A percentile compares a stretch with the other conserved stretches of the same genome.
Conservation (phyloP, 2,888 invertebrate species). For the Campoplex capitator region DNA sequence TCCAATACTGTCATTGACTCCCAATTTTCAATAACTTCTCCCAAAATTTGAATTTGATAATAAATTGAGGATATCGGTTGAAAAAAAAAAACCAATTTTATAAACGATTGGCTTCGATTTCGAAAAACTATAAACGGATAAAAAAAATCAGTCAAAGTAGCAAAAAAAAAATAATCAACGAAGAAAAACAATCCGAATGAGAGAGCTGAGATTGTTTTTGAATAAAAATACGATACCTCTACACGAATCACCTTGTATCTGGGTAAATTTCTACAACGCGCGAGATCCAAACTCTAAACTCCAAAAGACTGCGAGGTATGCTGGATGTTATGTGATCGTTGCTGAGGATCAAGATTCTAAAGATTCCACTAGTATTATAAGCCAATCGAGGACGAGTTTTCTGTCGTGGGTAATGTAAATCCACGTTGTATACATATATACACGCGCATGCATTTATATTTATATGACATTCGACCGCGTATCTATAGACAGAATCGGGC, state of each 20-base stretch:
- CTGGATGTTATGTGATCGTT: constrained; percentile 51
- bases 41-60: no score
- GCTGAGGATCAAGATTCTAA: constrained; percentile 59
- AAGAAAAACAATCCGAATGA: background rate
- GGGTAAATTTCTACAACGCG: constrained; percentile 32
- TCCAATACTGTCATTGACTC: no score
- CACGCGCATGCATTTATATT: constrained; percentile 9
- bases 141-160: no score
- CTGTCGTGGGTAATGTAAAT: background rate
- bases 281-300: background rate
- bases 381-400: constrained; percentile 27
- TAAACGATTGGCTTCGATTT: no score
- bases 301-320: background rate
- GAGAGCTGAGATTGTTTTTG: background rate
- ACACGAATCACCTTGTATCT: background rate
- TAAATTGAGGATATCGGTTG: no score
- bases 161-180: no score
- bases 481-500: background rate
- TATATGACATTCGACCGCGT: background rate
- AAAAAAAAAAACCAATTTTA: no score
- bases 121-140: no score
- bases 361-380: constrained; percentile 53
- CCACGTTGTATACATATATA: background rate
- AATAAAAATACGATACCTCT: background rate
- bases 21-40: no score